Evolutionary conservation across 2,888 invertebrate genomes (phyloP).

Genomic region (Cerastis rubricosa): DNA sequence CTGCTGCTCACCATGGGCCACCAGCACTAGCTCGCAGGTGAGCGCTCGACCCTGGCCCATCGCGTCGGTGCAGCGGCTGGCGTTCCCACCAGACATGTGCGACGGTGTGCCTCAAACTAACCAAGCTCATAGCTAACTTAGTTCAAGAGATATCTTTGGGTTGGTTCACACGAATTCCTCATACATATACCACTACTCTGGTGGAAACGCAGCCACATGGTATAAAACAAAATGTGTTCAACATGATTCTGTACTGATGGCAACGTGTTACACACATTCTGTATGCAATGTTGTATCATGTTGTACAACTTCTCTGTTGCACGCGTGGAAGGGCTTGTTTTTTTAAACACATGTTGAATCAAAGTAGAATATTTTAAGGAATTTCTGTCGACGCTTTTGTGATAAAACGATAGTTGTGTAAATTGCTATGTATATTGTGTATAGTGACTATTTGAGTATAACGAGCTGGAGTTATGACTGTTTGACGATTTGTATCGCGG

Average conservation of each 20-base stretch:
- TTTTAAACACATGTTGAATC: slow-evolving; percentile 22
- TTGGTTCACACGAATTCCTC: neutral
- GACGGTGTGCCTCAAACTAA: neutral
- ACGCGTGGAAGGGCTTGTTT: neutral
- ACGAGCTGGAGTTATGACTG: slow-evolving; percentile 15
- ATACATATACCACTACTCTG: neutral
- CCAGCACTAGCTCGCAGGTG: slow-evolving; percentile 91
- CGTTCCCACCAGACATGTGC: neutral
- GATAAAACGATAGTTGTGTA: slow-evolving; percentile 41
- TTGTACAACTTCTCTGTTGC: neutral
- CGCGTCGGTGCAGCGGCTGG: neutral
- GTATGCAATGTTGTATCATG: neutral
- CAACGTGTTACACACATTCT: neutral
- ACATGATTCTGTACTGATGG: slow-evolving; percentile 8
- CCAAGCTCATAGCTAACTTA: neutral
- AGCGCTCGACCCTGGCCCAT: neutral
- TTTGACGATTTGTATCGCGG: slow-evolving; percentile 32
- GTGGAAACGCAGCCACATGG: neutral
- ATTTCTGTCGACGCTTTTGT: slow-evolving; percentile 43
- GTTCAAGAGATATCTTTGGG: neutral
- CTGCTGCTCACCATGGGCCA: slow-evolving; percentile 97
- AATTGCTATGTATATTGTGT: slow-evolving; percentile 48
- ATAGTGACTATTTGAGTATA: slow-evolving; percentile 34
- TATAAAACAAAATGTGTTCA: neutral
- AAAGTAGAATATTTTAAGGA: slow-evolving; percentile 24